Evolutionary conservation across 2,888 invertebrate species (phyloP), one percentile per base, ranked within the genome.

Genomic region (Pseudococcus longispinus): DNA sequence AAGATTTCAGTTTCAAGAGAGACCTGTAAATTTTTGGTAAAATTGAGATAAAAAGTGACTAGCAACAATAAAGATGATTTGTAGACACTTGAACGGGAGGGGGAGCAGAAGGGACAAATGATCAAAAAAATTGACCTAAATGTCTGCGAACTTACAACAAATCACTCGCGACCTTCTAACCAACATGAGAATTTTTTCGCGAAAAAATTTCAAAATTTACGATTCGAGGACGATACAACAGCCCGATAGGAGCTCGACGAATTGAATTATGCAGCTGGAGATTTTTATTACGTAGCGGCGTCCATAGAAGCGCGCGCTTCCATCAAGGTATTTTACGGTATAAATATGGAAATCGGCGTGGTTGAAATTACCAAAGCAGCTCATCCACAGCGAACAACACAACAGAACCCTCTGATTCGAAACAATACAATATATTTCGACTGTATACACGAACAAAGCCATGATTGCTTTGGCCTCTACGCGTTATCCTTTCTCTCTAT

Each of bases 361-460:
- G 11, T 29, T 70, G 15, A 70, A 70, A 70, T 70, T 29, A 70
- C 29, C 70, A 70, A 70, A 70, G n/a, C 29, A 70, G 70, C 70
- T 70, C 70, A 70, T 70, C 70, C 70, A 70, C 70, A 15, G 13
- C 70, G 70, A 18, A 60, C 23, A 60, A 60, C 60, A 60, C n/a
- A 55, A 55, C 60, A 23, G 60, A 60, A 29, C 29, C 70, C 70
- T 70, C 70, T 70, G 70, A 60, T 60, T 60, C 23, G 70, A 70
- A 70, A 70, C 70, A 70, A 70, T 70, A 70, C 70, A 70, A 29
- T 70, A 70, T 18, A 70, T 70, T 70, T 70, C 70, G 29, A 70
- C 60, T 60, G 60, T 60, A 23, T 60, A 60, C 60, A 23, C 70
- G 70, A 70, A 70, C 70, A 70, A 70, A 70, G 70, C 70, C 60